phyloP scores from a whole-genome alignment of 2,888 invertebrate species.

The Villa cingulata region DNA sequence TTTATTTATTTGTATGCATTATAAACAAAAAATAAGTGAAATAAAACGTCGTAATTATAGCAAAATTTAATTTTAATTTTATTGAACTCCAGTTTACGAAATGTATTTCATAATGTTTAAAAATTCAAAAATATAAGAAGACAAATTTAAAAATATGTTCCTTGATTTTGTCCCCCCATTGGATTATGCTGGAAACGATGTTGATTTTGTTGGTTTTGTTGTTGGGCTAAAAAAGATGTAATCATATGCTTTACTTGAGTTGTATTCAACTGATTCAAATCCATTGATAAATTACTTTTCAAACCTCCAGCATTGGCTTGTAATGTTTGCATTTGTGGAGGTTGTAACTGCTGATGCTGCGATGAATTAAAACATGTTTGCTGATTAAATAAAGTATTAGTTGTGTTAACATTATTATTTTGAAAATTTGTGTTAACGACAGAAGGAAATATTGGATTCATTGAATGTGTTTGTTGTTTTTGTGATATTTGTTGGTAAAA shows the following conservation, averaged over 20 bases:
- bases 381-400: not conserved
- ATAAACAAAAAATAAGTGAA: too few relatives aligned
- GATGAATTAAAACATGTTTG: not conserved
- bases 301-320: not conserved
- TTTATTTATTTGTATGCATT: too few relatives aligned
- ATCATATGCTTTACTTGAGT: not conserved
- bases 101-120: too few relatives aligned
- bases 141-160: not conserved
- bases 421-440: not conserved
- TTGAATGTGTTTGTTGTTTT: conserved; percentile 2
- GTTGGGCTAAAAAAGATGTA: conserved; percentile 13
- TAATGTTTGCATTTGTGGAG: not conserved
- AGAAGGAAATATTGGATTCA: not conserved
- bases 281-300: not conserved
- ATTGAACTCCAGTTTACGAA: too few relatives aligned
- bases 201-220: conserved; percentile 18
- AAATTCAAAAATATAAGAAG: too few relatives aligned
- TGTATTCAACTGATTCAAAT: not conserved
- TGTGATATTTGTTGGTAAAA: not conserved
- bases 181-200: not conserved
- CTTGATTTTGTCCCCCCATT: not conserved
- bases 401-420: not conserved
- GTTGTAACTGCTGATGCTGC: not conserved
- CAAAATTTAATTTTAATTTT: too few relatives aligned
- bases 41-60: too few relatives aligned